Evolutionary conservation across 2,888 invertebrate genomes (phyloP), one percentile per base, ranked within the genome.

Genomic region (Cremastinae sp.): DNA sequence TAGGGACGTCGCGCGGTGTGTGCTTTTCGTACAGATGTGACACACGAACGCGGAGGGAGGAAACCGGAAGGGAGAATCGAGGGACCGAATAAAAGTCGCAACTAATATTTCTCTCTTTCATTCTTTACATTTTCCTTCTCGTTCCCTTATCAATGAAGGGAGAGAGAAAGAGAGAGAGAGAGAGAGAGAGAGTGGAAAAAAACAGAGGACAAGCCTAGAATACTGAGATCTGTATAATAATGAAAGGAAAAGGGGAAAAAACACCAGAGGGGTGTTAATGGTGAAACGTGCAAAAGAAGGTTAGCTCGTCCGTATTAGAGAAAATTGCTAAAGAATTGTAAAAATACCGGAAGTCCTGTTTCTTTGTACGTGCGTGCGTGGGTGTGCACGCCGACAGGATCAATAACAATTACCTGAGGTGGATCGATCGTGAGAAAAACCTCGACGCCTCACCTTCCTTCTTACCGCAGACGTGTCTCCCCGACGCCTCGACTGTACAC

Each of bases 1-100:
- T 87, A 87, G 82, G 82, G 70, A 79, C 35, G 51, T 55, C 49
- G 28, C 45, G 68, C 39, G 43, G 39, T 18, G 7, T 47, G 41
- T 12, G 41, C 43, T 65, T 58, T 22, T 18, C 35, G 47, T 20
- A n/a, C 49, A 10, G 28, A 28, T 65, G 41, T 53, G 16, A 51
- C 59, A 51, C 59, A 41, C 43, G 45, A 53, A 69, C 64, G 45
- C 51, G 16, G 35, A 45, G 18, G 8, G 18, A 12, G n/a, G 18
- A 10, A n/a, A 10, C 14, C 2, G 37, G 20, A 20, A 4, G 51
- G 16, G 55, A 56, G 51, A 35, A 28, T 12, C 20, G 41, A 61
- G 43, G 53, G 41, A 49, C 43, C 28, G 28, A 28, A 53, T 45
- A 62, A 72, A 43, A 58, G 56, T 41, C 41, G n/a, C 10, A 18